Conservation (phyloP, 2,888 invertebrate species). For the Macrophya annulata region DNA sequence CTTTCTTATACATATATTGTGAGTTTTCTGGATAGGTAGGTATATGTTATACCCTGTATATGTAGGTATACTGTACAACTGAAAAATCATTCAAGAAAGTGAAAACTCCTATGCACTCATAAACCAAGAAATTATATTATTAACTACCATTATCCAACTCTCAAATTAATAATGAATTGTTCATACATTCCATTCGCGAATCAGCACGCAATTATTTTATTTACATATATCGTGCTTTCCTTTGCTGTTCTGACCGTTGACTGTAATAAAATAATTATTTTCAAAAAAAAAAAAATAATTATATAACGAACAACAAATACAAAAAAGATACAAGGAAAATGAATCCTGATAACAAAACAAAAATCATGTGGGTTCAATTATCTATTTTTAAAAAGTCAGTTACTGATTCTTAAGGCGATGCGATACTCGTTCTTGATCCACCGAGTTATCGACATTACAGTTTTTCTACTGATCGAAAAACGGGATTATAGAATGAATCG, state of each 20-base stretch:
- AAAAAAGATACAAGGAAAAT: no score
- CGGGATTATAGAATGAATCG: no score
- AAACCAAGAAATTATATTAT: conserved; percentile 1
- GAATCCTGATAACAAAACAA: no score
- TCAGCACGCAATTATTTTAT: not conserved
- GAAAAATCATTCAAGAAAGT: conserved; percentile 50
- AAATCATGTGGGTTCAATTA: no score
- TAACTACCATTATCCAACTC: not conserved
- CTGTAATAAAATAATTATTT: not conserved
- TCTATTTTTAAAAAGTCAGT: no score
- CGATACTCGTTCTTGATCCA: not conserved
- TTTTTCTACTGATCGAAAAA: no score
- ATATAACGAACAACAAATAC: no score
- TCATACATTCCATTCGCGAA: not conserved
- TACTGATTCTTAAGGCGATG: no score
- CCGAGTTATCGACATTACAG: no score
- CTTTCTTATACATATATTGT: conserved; percentile 42
- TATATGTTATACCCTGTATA: no score
- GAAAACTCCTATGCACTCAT: not conserved
- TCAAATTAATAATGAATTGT: not conserved
- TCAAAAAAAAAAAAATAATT: not conserved
- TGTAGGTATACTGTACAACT: not conserved
- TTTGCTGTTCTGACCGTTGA: not conserved
- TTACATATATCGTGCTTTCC: not conserved
- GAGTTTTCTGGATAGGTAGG: not conserved